phyloP scores from a whole-genome alignment of 92 coral and sea anemone species.

The Zoanthus solanderi region DNA sequence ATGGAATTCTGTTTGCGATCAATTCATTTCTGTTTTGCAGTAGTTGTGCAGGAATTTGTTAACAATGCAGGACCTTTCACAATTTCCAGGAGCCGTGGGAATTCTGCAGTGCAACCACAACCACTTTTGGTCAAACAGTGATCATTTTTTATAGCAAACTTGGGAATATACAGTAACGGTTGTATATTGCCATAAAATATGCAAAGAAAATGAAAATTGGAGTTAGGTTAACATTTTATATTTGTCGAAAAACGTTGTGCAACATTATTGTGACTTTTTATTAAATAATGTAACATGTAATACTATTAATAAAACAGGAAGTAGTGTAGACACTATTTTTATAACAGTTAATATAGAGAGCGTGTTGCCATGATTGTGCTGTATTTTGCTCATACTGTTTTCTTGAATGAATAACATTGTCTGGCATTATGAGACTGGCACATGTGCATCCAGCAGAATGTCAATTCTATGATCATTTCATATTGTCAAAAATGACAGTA shows the following conservation, averaged over 20 bases:
- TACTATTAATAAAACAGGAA: constrained; percentile 22
- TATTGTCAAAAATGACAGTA: constrained; percentile 11
- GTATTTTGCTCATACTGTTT: constrained; percentile 15
- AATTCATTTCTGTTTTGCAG: constrained; percentile 24
- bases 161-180: constrained; percentile 20
- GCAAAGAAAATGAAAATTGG: constrained; percentile 16
- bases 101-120: constrained; percentile 21
- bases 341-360: constrained; percentile 9
- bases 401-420: constrained; percentile 19
- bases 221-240: constrained; percentile 14
- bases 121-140: constrained; percentile 15
- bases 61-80: constrained; percentile 10
- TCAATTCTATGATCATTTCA: constrained; percentile 4
- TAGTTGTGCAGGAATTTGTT: constrained; percentile 19
- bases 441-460: constrained; percentile 26
- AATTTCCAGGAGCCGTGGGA: constrained; percentile 27
- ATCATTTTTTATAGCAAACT: constrained; percentile 11
- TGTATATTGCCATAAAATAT: constrained; percentile 17
- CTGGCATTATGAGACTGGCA: constrained; percentile 14
- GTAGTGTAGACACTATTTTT: constrained; percentile 19
- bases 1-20: constrained; percentile 27
- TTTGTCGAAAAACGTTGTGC: constrained; percentile 19
- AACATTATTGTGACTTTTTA: constrained; percentile 13
- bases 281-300: constrained; percentile 19
- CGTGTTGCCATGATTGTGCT: constrained; percentile 26